phyloP scores from a whole-genome alignment of 2,888 invertebrate species.

The Geotrupes spiniger region DNA sequence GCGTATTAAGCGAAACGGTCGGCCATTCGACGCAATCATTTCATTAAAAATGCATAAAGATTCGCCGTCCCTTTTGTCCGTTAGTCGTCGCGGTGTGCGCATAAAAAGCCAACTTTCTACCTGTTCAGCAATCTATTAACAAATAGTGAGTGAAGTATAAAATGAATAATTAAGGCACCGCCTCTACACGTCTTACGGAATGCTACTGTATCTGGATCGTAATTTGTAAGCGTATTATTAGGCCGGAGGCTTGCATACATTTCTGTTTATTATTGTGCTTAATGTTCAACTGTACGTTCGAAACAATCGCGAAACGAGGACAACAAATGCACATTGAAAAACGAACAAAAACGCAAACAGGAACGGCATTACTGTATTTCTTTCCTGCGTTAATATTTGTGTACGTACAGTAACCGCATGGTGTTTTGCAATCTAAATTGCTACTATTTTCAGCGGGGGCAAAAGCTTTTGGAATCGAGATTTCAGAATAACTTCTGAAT shows the following conservation, averaged over 20 bases:
- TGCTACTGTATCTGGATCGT: constrained; percentile 50
- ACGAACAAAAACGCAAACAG: constrained; percentile 8
- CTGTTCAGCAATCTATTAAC: constrained; percentile 42
- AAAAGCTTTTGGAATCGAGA: no score
- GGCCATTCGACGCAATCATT: neutral
- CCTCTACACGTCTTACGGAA: constrained; percentile 47
- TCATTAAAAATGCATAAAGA: constrained; percentile 5
- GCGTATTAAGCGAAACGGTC: neutral
- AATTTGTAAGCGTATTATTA: constrained; percentile 49
- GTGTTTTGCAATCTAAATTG: no score
- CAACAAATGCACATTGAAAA: constrained; percentile 14
- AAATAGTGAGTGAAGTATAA: constrained; percentile 47
- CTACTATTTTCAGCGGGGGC: no score
- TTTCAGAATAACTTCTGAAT: no score
- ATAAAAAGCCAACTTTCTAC: constrained; percentile 28
- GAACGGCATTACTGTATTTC: no score
- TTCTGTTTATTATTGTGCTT: constrained; percentile 45
- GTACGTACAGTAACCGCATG: no score
- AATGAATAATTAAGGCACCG: constrained; percentile 50
- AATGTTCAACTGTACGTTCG: constrained; percentile 19
- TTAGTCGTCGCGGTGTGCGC: constrained; percentile 15
- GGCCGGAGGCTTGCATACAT: constrained; percentile 46
- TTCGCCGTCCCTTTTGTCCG: constrained; percentile 15
- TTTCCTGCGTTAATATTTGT: no score
- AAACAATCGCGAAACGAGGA: constrained; percentile 18